Evolutionary conservation across 2,888 invertebrate species (phyloP), one percentile per base, ranked within the genome.

Genomic region (Malthinus flaveolus): DNA sequence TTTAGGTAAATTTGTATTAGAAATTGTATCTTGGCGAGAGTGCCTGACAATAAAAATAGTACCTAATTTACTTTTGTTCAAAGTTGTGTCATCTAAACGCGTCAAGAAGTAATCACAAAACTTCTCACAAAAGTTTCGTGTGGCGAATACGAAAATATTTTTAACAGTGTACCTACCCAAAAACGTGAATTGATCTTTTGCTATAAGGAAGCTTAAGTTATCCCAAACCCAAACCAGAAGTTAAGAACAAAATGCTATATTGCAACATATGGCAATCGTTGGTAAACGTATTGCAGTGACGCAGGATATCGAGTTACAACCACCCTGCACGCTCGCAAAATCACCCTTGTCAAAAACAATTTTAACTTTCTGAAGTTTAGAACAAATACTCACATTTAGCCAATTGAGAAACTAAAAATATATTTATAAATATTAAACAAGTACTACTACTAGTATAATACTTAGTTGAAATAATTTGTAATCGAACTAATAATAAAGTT

Each of bases 221-320:
- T 57, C 49, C 54, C 23, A 44, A 23, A 36, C 49, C 54, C 23
- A 44, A 23, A 36, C 48, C 48, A 51, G 48, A 58, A 62, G 54
- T 37, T 54, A 53, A 59, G 55, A 51, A 51, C 51, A 59, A 65
- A 66, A 66, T 65, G 63, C 50, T 52, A 66, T 23, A 23, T 64
- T 67, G 64, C 65, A 64, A 65, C 69, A 69, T 66, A 68, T 69
- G 69, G 69, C 50, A 60, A 63, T 49, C 63, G 64, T 59, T 62
- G 55, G 60, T 62, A 64, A 64, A 63, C 57, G 62, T 65, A 68
- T 65, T 69, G 68, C 68, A 65, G 64, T 35, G 35, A 52, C 49
- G 36, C 49, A 59, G 49, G 58, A 47, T 61, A 56, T 61, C 56
- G 35, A 53, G 39, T 61, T 61, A 61, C 59, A 50, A 50, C 52